Evolutionary conservation across 1,140 invertebrate species (phyloP).

Genomic region (Meloidogyne chitwoodi): DNA sequence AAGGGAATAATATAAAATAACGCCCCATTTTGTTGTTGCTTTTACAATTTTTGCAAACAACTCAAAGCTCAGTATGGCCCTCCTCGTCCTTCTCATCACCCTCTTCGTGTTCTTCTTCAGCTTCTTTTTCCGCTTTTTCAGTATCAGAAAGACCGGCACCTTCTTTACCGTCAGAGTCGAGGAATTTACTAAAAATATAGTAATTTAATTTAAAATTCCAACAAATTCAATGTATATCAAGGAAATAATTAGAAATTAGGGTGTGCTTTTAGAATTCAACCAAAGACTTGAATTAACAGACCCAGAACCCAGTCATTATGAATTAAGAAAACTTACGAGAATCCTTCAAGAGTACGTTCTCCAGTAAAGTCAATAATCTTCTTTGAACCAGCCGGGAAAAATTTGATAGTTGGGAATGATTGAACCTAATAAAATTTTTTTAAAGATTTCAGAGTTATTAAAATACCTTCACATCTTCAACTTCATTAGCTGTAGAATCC

Average conservation of each 20-base stretch:
- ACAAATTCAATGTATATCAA: too few species aligned
- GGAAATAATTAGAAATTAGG: too few species aligned
- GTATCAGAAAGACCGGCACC: constrained; percentile 62
- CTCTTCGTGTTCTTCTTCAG: constrained; percentile 34
- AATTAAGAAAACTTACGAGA: constrained; percentile 65
- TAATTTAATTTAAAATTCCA: too few species aligned
- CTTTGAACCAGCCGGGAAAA: constrained; percentile 67
- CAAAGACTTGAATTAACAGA: too few species aligned
- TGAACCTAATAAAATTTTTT: constrained; percentile 72
- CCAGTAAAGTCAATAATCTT: constrained; percentile 86
- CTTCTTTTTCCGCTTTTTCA: constrained; percentile 58
- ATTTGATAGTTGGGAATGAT: constrained; percentile 92
- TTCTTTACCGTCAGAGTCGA: constrained; percentile 73
- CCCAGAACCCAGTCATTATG: too few species aligned
- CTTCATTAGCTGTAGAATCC: constrained; percentile 92
- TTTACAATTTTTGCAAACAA: not conserved
- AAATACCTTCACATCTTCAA: constrained; percentile 74
- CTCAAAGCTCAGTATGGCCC: constrained; percentile 37
- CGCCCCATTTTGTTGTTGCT: not conserved
- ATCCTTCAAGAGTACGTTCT: constrained; percentile 85
- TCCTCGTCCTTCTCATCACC: constrained; percentile 18
- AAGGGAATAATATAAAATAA: not conserved
- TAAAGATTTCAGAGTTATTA: too few species aligned
- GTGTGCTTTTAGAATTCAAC: too few species aligned
- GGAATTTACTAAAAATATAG: constrained; percentile 69